Percentiles rank a stretch among this genome's conserved stretches.
These are phyloP conservation scores for Deilephila porcellus DNA, from an alignment of 2,888 invertebrate species.

Conservation along the genomic window DNA sequence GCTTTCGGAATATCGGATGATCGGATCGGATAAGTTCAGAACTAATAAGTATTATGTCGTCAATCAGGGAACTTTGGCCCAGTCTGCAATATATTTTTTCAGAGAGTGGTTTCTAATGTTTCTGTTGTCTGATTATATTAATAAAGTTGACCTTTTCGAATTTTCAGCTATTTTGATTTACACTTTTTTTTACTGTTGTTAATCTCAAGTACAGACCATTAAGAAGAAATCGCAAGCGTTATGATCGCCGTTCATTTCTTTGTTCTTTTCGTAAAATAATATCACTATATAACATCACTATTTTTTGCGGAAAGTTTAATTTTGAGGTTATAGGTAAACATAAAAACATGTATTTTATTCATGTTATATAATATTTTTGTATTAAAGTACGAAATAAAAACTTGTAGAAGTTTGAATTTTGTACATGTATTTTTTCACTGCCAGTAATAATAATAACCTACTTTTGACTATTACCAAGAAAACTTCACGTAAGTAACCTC, in stretches of 20 bases:
- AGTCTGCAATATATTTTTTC: too few relatives aligned
- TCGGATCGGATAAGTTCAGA: too few relatives aligned
- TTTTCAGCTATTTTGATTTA: too few relatives aligned
- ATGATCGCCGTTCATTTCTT: background rate
- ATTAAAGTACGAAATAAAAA: slow-evolving; percentile 9
- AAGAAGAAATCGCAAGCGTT: background rate
- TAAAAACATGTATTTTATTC: slow-evolving; percentile 31
- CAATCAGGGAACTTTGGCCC: too few relatives aligned
- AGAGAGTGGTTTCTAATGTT: too few relatives aligned
- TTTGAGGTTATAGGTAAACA: slow-evolving; percentile 41
- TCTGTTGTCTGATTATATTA: too few relatives aligned
- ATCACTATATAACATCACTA: background rate
- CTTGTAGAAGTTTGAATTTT: background rate
- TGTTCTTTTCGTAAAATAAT: background rate
- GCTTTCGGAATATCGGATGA: too few relatives aligned
- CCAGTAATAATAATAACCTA: background rate
- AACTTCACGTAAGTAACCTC: slow-evolving; percentile 13
- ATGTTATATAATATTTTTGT: slow-evolving; percentile 33
- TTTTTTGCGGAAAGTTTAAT: slow-evolving; percentile 37
- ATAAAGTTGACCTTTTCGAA: too few relatives aligned
- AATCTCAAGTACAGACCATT: too few relatives aligned
- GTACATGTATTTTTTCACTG: background rate
- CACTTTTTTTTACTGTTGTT: too few relatives aligned
- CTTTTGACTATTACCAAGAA: background rate
- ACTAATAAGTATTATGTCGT: too few relatives aligned